Conservation (phyloP, 2,113 vertebrate genomes). For the Nanger granti region DNA sequence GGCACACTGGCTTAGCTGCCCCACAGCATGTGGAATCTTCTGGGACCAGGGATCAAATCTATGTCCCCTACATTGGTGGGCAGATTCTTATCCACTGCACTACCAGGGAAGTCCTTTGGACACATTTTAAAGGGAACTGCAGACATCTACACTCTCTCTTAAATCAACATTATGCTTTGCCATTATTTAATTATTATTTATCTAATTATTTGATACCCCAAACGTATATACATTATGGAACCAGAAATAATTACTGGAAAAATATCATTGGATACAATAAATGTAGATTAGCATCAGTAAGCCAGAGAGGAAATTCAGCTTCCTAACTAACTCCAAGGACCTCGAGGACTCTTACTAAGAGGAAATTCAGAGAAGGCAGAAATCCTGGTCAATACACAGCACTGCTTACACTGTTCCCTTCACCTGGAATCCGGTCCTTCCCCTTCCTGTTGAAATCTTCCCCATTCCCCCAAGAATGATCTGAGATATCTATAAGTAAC, state of each 20-base stretch:
- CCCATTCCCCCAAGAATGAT: neutral
- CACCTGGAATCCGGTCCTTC: neutral
- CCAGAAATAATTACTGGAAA: neutral
- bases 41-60: neutral
- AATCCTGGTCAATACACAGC: neutral
- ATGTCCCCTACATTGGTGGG: neutral
- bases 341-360: conserved; percentile 7
- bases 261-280: neutral
- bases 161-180: conserved; percentile 5
- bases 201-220: neutral
- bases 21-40: neutral
- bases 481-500: neutral
- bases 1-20: neutral
- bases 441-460: neutral
- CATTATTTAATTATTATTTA: neutral
- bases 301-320: neutral
- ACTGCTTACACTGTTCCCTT: neutral
- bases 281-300: neutral
- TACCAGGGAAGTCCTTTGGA: neutral
- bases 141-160: neutral
- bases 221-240: conserved; percentile 1
- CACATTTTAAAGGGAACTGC: neutral
- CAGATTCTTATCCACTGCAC: neutral
- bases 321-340: neutral
- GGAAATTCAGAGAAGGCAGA: conserved; percentile 7